Percentiles rank a stretch among this genome's conserved stretches.
Evolutionary conservation across 2,797 vertebrate species (phyloP).

Genomic region (Otolemur crassicaudatus): DNA sequence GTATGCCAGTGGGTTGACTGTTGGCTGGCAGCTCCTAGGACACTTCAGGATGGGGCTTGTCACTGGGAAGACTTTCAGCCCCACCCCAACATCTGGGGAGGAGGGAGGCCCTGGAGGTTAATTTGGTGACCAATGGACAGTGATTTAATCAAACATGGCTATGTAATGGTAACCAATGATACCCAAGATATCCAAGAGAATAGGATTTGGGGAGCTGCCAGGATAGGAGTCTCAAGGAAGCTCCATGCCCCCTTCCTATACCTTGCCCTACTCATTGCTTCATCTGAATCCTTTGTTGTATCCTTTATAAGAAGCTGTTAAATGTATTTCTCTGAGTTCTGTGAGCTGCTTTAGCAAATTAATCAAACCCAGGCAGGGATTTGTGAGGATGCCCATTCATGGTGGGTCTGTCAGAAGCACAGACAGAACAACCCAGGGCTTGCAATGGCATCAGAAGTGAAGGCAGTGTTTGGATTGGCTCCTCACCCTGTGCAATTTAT

Average conservation of each 20-base stretch:
- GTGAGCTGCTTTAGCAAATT: not conserved
- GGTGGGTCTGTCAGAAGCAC: not conserved
- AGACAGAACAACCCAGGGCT: not conserved
- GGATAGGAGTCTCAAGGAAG: not conserved
- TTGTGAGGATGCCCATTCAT: not conserved
- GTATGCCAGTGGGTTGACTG: not conserved
- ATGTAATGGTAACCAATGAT: not conserved
- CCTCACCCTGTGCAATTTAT: not conserved
- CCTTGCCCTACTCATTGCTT: not conserved
- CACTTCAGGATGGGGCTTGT: not conserved
- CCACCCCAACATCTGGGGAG: no score
- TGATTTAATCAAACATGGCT: not conserved
- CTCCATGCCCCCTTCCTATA: not conserved
- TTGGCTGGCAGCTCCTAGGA: not conserved
- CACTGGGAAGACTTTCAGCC: not conserved
- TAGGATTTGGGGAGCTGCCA: not conserved
- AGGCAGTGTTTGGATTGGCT: not conserved
- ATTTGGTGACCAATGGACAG: not conserved
- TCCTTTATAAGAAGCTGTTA: not conserved
- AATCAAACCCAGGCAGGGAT: not conserved
- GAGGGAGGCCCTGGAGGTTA: not conserved
- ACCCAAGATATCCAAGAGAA: not conserved
- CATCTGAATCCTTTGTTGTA: not conserved
- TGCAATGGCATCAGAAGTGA: not conserved
- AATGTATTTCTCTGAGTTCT: not conserved